Base-by-base conservation (phyloP, 2,113 vertebrate genomes). In the Apodemus speciosus region DNA sequence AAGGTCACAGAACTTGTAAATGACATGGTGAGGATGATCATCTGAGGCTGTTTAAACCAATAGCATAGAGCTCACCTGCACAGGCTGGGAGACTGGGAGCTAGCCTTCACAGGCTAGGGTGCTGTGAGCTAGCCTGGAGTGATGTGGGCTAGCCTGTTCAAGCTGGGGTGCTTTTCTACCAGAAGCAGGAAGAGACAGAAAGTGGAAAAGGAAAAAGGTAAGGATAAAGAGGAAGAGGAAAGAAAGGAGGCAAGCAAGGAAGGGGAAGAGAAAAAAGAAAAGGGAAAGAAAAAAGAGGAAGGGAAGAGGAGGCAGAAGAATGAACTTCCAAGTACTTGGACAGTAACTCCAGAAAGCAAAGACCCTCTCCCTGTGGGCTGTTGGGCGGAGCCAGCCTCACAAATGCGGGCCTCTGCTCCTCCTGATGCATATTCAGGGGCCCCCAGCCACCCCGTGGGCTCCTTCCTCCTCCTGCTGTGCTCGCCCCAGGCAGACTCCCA, bases 401-500 rank as follows among this genome's bases (percentile, higher is more conserved):
- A 60, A 40, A 58, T 14, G 73, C 27, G 15, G 38, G 53, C 62
- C 32, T 58, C n/a, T 13, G 53, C 40, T n/a, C 49, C 62, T 49
- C 81, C 90, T 40, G 58, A 76, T 21, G 27, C 88, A 84, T 21
- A 68, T 46, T 86, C 81, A 88, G 94, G 90, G 75, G 53, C 77
- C 76, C 51, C 46, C 51, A 23, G 43, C 76, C 30, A 51, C 56
- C 40, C 83, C 7, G 0, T 15, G 27, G 56, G 68, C 86, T 75
- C 66, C 85, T 86, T 56, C 73, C 53, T 15, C 56, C 14, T 11
- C 90, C 81, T 60, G 53, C 90, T 68, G 86, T 58, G 90, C 53
- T 25, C 30, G 38, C n/a, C 88, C 95, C 92, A 35, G 43, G 62
- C 96, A 93, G 85, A 95, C 84, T 89, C 93, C 60, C 85, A 56